phyloP scores from a whole-genome alignment of 2,797 vertebrate genomes.

The Pangasius macronema region DNA sequence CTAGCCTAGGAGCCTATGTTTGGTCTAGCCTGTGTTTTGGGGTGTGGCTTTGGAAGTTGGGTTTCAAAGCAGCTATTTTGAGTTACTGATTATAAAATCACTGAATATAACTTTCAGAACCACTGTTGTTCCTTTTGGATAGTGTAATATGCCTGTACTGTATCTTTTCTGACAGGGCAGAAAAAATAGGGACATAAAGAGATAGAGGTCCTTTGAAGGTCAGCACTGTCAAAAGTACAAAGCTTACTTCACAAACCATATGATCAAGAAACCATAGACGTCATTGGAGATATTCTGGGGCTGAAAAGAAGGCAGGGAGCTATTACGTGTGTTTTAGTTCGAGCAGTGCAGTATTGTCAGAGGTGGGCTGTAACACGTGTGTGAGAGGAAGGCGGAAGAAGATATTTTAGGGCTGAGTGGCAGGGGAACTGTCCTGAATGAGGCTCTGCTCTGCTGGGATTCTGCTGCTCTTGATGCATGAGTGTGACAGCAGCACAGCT shows the following conservation, averaged over 20 bases:
- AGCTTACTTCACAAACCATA: not conserved
- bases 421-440: slow-evolving; percentile 61
- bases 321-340: not conserved
- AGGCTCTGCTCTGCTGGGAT: slow-evolving; percentile 53
- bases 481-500: slow-evolving; percentile 50
- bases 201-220: not conserved
- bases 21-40: not conserved
- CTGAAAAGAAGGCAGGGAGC: not conserved
- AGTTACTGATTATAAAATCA: not conserved
- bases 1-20: not conserved
- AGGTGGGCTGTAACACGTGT: slow-evolving; percentile 42
- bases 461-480: slow-evolving; percentile 45
- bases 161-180: not conserved
- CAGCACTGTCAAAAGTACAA: not conserved
- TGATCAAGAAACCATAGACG: slow-evolving; percentile 8
- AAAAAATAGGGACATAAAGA: not conserved
- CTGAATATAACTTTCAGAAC: not conserved
- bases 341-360: slow-evolving; percentile 18
- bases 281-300: not conserved
- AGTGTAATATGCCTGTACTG: not conserved
- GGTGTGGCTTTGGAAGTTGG: not conserved
- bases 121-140: not conserved
- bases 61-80: not conserved
- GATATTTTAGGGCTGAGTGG: slow-evolving; percentile 53
- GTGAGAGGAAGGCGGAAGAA: slow-evolving; percentile 41